These are phyloP conservation scores for Tetranychus truncatus DNA, from an alignment of 2,888 invertebrate species.

Conservation along the genomic window DNA sequence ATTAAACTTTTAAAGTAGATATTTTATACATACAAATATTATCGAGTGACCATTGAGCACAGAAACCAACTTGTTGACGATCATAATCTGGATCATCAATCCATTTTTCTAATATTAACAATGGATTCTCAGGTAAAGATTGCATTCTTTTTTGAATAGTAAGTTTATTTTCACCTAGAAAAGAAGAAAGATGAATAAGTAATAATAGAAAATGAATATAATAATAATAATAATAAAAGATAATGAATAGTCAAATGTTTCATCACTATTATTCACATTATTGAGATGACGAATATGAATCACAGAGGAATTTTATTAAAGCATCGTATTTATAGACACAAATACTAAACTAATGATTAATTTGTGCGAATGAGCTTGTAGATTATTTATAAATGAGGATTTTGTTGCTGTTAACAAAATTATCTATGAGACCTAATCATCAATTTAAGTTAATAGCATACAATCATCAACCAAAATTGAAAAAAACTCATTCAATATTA, in stretches of 20 bases:
- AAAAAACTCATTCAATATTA: neutral
- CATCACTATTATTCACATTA: too few relatives aligned
- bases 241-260: neutral
- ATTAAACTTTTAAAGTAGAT: conserved; percentile 22
- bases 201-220: conserved; percentile 16
- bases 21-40: conserved; percentile 53
- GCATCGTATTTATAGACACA: too few relatives aligned
- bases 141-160: conserved; percentile 51
- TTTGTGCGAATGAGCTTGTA: too few relatives aligned
- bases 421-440: too few relatives aligned
- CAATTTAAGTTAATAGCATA: too few relatives aligned
- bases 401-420: too few relatives aligned
- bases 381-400: too few relatives aligned
- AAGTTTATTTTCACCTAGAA: conserved; percentile 55
- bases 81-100: conserved; percentile 43
- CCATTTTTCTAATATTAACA: conserved; percentile 49
- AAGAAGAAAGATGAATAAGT: conserved; percentile 12
- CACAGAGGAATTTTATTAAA: too few relatives aligned
- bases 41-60: conserved; percentile 77
- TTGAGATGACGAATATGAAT: too few relatives aligned
- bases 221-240: neutral
- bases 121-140: conserved; percentile 41
- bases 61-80: conserved; percentile 71
- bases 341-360: too few relatives aligned
- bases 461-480: neutral